Conservation (phyloP, 2,888 invertebrate genomes). For the Cheilosia soror region DNA sequence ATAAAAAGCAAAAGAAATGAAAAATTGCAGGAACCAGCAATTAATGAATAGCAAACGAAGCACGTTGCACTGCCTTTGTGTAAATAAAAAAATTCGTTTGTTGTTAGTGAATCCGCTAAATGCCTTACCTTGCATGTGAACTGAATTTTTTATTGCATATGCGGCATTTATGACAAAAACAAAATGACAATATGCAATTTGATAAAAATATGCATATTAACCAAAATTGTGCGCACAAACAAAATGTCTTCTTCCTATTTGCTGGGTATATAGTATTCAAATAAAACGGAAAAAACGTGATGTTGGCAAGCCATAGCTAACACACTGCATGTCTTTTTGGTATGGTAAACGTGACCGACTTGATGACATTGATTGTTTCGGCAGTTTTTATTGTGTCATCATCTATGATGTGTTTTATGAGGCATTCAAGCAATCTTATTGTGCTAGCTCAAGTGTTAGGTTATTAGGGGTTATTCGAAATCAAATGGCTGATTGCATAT, state of each 20-base stretch:
- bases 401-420: conserved; percentile 17
- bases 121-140: conserved; percentile 65
- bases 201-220: conserved; percentile 42
- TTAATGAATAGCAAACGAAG: conserved; percentile 67
- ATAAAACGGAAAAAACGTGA: conserved; percentile 39
- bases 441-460: not conserved
- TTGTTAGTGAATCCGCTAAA: conserved; percentile 41
- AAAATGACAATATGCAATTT: conserved; percentile 65
- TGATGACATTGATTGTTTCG: conserved; percentile 42
- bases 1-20: conserved; percentile 40
- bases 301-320: conserved; percentile 16
- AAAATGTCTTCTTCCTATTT: conserved; percentile 33
- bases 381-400: conserved; percentile 46
- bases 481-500: not conserved
- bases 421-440: not conserved
- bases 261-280: conserved; percentile 9
- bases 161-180: conserved; percentile 16
- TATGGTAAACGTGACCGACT: conserved; percentile 37
- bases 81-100: conserved; percentile 15
- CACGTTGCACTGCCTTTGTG: conserved; percentile 54
- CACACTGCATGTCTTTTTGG: conserved; percentile 44
- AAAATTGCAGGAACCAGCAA: conserved; percentile 71
- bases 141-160: conserved; percentile 59
- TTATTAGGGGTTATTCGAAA: not conserved
- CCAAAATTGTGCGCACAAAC: conserved; percentile 20